Base-by-base conservation (phyloP, 35 echinoderm and acorn worm species). In the Diadema setosum region DNA sequence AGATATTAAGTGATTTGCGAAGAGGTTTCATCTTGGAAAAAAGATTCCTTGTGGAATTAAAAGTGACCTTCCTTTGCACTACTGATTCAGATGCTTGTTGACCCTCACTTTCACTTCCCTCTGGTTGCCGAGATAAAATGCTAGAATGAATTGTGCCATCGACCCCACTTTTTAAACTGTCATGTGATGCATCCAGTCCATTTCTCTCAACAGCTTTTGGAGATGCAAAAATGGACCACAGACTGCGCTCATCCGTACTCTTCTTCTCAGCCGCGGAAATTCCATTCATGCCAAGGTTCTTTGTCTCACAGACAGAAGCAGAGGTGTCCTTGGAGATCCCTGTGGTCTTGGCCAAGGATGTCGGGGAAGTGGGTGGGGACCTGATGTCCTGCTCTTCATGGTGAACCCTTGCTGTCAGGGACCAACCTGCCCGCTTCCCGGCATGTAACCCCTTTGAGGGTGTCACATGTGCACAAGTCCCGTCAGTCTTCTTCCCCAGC, bases 1-100 rank as follows among this genome's bases (percentile, higher is more conserved):
- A 78, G 33, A 78, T 12, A 12, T 44, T 44, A 6, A 26, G 29
- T 18, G 73, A 78, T 16, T 44, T 42, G 29, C 37, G 29, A n/a
- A 78, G 73, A 41, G 73, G 73, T 78, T 78, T 78, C 73, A 78
- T 42, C 37, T 78, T 78, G 7, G 73, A 78, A 14, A 78, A 14
- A 36, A 44, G 35, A 39, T 78, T 78, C 27, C n/a, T 52, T 52
- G 48, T 52, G 48, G 48, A 11, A 52, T 52, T n/a, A 52, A 9
- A 52, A 52, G 48, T 9, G 48, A n/a, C 48, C n/a, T 52, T 52
- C 48, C 9, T 52, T 52, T 52, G 9, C 9, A 52, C n/a, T 9
- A 11, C 48, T 52, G 48, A n/a, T n/a, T 11, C n/a, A 52, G 48
- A 52, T 52, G 48, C n/a, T 52, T 9, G 48, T 52, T 52, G 48